A percentile compares a stretch with the other conserved stretches of the same genome.
Evolutionary conservation across 2,888 invertebrate species (phyloP).

Genomic region (Caenorhabditis drosophilae): DNA sequence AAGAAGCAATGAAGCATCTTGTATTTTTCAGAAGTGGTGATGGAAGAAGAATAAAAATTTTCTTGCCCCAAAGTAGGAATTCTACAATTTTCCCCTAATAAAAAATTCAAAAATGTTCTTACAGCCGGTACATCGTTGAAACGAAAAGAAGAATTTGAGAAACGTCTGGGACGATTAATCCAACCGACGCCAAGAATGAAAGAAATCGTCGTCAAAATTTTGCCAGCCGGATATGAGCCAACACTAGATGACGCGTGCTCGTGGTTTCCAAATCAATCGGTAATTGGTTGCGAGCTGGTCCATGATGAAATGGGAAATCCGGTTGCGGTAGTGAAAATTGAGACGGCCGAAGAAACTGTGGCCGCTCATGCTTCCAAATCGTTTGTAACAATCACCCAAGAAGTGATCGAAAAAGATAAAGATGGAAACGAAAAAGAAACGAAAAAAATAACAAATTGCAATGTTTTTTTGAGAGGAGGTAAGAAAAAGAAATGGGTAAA

Average conservation of each 20-base stretch:
- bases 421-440: conserved; percentile 15
- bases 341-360: conserved; percentile 40
- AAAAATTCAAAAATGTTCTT: no score
- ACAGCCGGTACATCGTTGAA: conserved; percentile 34
- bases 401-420: background rate
- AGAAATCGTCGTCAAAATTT: conserved; percentile 38
- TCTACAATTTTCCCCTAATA: no score
- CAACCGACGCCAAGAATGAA: conserved; percentile 38
- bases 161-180: conserved; percentile 41
- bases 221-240: conserved; percentile 28
- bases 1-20: conserved; percentile 43
- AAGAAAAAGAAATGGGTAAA: no score
- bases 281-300: conserved; percentile 25
- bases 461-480: conserved; percentile 47
- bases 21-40: conserved; percentile 44
- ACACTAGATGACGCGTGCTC: conserved; percentile 32
- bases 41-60: conserved; percentile 43
- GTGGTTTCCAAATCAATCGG: conserved; percentile 40
- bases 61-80: conserved; percentile 46
- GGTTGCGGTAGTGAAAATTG: conserved; percentile 42
- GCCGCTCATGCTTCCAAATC: conserved; percentile 39
- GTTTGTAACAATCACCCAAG: conserved; percentile 16
- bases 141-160: conserved; percentile 47
- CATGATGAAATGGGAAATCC: conserved; percentile 37
- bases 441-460: conserved; percentile 16